Percentiles rank a stretch among this genome's conserved stretches.
phyloP scores from a whole-genome alignment of 2,888 invertebrate genomes.

The Choreutis nemorana region DNA sequence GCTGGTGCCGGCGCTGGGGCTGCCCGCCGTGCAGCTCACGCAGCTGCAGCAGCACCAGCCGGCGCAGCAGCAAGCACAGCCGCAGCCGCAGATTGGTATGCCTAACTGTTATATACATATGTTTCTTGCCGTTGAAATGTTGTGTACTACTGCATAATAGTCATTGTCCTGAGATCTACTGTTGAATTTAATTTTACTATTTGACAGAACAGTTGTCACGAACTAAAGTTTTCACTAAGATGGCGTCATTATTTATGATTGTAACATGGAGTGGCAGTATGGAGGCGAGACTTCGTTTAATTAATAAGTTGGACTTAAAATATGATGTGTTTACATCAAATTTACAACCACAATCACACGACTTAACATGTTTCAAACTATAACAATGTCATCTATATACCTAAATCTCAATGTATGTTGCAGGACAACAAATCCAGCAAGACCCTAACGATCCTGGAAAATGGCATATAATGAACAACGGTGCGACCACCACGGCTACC shows the following conservation, averaged over 20 bases:
- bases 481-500: conserved; percentile 15
- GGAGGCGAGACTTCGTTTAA: not conserved
- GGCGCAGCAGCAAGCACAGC: conserved; percentile 24
- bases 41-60: conserved; percentile 44
- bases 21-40: conserved; percentile 51
- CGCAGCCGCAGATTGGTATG: conserved; percentile 48
- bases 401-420: conserved; percentile 12
- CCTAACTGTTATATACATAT: too few species aligned
- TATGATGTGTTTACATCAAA: too few species aligned
- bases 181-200: too few species aligned
- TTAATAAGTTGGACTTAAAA: too few species aligned
- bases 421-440: conserved; percentile 78
- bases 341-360: too few species aligned
- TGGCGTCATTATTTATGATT: not conserved
- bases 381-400: too few species aligned
- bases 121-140: too few species aligned
- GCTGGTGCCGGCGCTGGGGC: conserved; percentile 74
- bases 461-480: conserved; percentile 75
- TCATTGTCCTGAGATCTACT: too few species aligned
- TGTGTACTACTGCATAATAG: too few species aligned
- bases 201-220: too few species aligned
- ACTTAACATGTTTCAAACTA: too few species aligned
- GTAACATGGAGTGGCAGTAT: conserved; percentile 5
- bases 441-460: conserved; percentile 85
- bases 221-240: too few species aligned